A percentile compares a stretch with the other conserved stretches of the same genome.
Conservation (phyloP, 2,888 invertebrate species). For the Lamproptera curius region DNA sequence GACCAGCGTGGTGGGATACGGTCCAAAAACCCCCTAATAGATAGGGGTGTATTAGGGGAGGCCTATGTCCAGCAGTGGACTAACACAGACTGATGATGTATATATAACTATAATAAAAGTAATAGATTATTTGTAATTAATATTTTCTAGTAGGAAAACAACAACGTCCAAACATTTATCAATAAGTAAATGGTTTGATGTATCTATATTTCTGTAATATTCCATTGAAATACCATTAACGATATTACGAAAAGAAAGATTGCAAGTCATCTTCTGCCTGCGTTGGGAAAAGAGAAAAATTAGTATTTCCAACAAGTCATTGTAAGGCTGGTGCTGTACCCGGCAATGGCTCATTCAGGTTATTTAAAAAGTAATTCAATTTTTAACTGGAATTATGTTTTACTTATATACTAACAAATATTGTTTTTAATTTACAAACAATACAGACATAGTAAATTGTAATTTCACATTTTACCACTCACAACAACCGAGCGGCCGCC, state of each 20-base stretch:
- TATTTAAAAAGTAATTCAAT: not conserved
- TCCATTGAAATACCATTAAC: constrained; percentile 18
- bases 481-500: no score
- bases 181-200: no score
- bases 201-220: no score
- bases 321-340: not conserved
- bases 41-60: no score
- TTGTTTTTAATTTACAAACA: not conserved
- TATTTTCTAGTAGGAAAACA: no score
- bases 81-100: no score
- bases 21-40: no score
- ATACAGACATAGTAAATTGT: not conserved
- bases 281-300: constrained; percentile 16
- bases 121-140: no score
- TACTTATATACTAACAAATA: not conserved
- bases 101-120: no score
- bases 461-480: not conserved
- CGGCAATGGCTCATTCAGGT: no score
- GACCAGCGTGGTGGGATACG: no score
- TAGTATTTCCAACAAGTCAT: constrained; percentile 5
- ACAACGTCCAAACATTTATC: constrained; percentile 11
- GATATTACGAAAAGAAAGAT: constrained; percentile 16
- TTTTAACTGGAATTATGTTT: not conserved
- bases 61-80: no score
- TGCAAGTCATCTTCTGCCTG: constrained; percentile 16